Percentiles rank a stretch among this genome's conserved stretches.
Conservation (phyloP, 2,888 invertebrate genomes). For the Tricholauxania praeusta region DNA sequence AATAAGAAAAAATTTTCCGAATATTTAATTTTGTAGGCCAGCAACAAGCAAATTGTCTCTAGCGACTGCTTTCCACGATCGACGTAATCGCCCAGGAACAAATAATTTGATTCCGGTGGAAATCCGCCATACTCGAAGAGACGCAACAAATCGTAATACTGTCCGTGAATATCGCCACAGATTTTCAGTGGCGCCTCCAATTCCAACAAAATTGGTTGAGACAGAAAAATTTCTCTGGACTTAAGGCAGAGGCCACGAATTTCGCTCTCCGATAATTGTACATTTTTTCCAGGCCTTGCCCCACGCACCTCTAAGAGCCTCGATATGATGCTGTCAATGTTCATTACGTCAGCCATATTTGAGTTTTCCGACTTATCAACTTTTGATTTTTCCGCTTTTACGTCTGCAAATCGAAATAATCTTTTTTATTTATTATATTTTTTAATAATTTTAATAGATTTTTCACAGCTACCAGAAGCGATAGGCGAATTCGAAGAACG, state of each 20-base stretch:
- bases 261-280: slow-evolving; percentile 98
- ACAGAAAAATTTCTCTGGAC: slow-evolving; percentile 98
- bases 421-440: slow-evolving; percentile 48
- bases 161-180: slow-evolving; percentile 98
- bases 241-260: slow-evolving; percentile 97
- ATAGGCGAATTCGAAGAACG: slow-evolving; percentile 51
- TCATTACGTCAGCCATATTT: slow-evolving; percentile 66
- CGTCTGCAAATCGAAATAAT: slow-evolving; percentile 38
- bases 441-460: slow-evolving; percentile 56
- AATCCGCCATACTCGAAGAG: slow-evolving; percentile 99
- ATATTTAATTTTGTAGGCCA: slow-evolving; percentile 99
- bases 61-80: slow-evolving; percentile 98
- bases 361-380: slow-evolving; percentile 41
- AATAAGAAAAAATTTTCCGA: slow-evolving; percentile 98
- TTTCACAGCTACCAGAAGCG: slow-evolving; percentile 56
- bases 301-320: slow-evolving; percentile 81
- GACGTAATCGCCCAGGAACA: slow-evolving; percentile 98
- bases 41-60: slow-evolving; percentile 96
- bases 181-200: slow-evolving; percentile 99
- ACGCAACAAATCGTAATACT: slow-evolving; percentile 97
- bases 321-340: slow-evolving; percentile 67
- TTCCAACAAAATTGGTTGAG: slow-evolving; percentile 97
- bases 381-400: slow-evolving; percentile 41
- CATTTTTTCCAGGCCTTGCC: slow-evolving; percentile 99
- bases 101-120: slow-evolving; percentile 98